Evolutionary conservation across 2,113 vertebrate genomes (phyloP).

Genomic region (Glareola pratincola): DNA sequence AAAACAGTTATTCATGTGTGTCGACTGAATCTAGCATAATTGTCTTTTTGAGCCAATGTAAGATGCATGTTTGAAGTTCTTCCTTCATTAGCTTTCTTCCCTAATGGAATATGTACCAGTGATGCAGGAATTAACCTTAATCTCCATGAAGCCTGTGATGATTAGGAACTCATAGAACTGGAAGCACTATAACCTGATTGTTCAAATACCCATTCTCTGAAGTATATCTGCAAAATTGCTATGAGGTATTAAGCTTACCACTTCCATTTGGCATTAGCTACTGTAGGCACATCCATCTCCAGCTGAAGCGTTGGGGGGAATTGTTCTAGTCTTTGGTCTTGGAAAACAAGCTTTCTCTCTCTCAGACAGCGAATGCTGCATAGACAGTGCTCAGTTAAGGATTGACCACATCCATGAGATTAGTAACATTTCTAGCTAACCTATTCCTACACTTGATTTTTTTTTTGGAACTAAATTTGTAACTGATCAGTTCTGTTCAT

Average conservation of each 20-base stretch:
- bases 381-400: conserved; percentile 9
- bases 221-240: background rate
- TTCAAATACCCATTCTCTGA: background rate
- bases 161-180: background rate
- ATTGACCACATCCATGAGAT: background rate
- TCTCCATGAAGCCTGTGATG: background rate
- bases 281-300: background rate
- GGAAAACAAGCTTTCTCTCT: background rate
- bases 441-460: background rate
- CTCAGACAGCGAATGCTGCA: background rate
- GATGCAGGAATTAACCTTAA: conserved; percentile 34
- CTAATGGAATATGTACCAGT: background rate
- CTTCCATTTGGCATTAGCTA: background rate
- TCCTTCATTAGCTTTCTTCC: conserved; percentile 21
- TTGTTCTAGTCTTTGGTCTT: background rate
- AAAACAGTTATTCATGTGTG: conserved; percentile 6
- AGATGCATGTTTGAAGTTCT: background rate
- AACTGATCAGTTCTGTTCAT: background rate
- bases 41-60: background rate
- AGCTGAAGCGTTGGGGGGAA: background rate
- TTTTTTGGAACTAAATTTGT: background rate
- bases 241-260: background rate
- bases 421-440: background rate
- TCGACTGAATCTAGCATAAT: background rate
- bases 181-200: background rate